Conservation (phyloP, 2,888 invertebrate species). For the Epinotia brunnichana region DNA sequence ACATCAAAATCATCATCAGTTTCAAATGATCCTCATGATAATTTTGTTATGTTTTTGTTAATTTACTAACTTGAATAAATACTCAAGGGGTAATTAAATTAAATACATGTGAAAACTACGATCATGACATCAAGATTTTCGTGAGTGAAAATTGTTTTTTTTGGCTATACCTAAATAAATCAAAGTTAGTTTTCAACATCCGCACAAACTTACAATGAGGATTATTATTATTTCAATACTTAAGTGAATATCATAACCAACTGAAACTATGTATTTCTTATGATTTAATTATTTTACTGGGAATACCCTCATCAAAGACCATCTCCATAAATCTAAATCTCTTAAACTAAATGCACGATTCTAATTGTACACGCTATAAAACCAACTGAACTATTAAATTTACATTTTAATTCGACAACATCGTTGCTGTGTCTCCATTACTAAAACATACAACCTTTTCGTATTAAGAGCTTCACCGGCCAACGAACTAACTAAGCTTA, state of each 20-base stretch:
- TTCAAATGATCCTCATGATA: background rate
- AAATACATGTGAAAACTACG: no score
- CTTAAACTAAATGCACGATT: slow-evolving; percentile 27
- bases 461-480: background rate
- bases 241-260: no score
- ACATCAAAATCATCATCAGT: background rate
- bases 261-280: background rate
- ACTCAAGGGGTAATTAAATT: no score
- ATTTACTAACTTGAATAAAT: background rate
- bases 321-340: slow-evolving; percentile 15
- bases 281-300: background rate
- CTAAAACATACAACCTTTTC: background rate
- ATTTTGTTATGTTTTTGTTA: background rate
- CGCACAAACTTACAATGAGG: no score
- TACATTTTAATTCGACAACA: background rate
- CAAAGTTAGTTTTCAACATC: no score
- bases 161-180: no score
- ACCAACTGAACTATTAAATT: slow-evolving; percentile 8
- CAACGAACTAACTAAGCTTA: background rate
- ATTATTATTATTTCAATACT: no score
- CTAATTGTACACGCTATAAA: slow-evolving; percentile 30
- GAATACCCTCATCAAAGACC: background rate
- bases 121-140: no score
- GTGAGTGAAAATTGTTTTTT: no score
- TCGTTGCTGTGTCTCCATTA: background rate